phyloP scores from a whole-genome alignment of 1,140 invertebrate species.

The Drosophila mojavensis region DNA sequence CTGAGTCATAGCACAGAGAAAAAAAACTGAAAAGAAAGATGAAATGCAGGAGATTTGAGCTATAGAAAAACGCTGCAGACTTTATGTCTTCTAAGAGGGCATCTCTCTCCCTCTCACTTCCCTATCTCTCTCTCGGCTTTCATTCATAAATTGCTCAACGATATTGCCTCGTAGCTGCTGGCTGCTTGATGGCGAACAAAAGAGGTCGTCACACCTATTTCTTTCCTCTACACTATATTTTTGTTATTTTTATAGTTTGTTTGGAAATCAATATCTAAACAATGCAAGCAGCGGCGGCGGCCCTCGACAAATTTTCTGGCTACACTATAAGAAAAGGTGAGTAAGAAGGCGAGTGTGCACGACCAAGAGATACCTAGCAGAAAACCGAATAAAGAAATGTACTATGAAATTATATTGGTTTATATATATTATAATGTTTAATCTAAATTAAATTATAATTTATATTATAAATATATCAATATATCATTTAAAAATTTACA shows the following conservation, averaged over 20 bases:
- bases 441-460: too few relatives aligned
- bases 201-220: slow-evolving; percentile 72
- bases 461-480: neutral
- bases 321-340: slow-evolving; percentile 20
- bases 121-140: slow-evolving; percentile 22
- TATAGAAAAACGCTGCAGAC: slow-evolving; percentile 51
- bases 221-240: slow-evolving; percentile 4
- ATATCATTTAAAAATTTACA: neutral
- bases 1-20: slow-evolving; percentile 45
- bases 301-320: slow-evolving; percentile 50
- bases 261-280: slow-evolving; percentile 70
- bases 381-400: neutral
- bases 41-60: slow-evolving; percentile 8
- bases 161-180: slow-evolving; percentile 47
- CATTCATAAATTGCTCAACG: slow-evolving; percentile 75
- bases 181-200: slow-evolving; percentile 43
- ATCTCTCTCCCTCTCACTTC: neutral
- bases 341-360: neutral
- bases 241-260: slow-evolving; percentile 14
- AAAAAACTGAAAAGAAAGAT: neutral
- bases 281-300: slow-evolving; percentile 41
- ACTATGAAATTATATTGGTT: too few relatives aligned
- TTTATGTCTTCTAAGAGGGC: slow-evolving; percentile 59
- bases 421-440: too few relatives aligned
- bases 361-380: slow-evolving; percentile 1